Base-by-base conservation (phyloP, 2,113 vertebrate species). In the Entelurus aequoreus region DNA sequence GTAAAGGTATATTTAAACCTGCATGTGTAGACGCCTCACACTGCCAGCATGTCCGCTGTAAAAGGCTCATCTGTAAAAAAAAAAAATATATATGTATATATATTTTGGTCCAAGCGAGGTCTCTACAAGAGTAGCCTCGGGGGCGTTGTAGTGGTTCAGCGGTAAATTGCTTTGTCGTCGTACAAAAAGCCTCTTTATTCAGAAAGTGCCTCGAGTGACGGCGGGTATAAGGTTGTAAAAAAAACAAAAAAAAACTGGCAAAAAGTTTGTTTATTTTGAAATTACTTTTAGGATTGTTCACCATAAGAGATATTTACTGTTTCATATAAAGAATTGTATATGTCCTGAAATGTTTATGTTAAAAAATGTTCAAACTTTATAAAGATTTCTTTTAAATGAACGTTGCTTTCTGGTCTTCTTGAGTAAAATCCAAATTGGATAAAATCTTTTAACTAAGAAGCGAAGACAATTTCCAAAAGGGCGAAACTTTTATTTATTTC, bases 291-390 rank as follows among this genome's bases (percentile, higher is more conserved):
- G 80, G 78, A 83, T 77, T 81, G 84, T 86, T 82, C 82, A 86
- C 76, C 79, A 83, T 80, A 79, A 85, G 78, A 89, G 62, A 84
- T 86, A 86, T 88, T 88, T 88, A 87, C 87, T 83, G 83, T 87
- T 88, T 88, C 86, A 85, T 89, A 88, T 86, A 80, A 87, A 83
- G 65, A 86, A 87, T 72, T 84, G 82, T 87, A 82, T 86, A 84
- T 86, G 87, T 83, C 79, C 63, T 83, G 80, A 84, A 85, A 84
- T 83, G 82, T 85, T 75, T 84, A 85, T 85, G 83, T 85, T 82
- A 66, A 76, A 66, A 86, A 86, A 78, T 81, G 81, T 87, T 79
- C 62, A 71, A 82, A 84, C 81, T 88, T 86, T 84, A 89, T 89
- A 89, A 89, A 85, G 73, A 51, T 81, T 88, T 85, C 82, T 84